Base-by-base conservation (phyloP, 2,113 vertebrate genomes). In the Dipodomys spectabilis region DNA sequence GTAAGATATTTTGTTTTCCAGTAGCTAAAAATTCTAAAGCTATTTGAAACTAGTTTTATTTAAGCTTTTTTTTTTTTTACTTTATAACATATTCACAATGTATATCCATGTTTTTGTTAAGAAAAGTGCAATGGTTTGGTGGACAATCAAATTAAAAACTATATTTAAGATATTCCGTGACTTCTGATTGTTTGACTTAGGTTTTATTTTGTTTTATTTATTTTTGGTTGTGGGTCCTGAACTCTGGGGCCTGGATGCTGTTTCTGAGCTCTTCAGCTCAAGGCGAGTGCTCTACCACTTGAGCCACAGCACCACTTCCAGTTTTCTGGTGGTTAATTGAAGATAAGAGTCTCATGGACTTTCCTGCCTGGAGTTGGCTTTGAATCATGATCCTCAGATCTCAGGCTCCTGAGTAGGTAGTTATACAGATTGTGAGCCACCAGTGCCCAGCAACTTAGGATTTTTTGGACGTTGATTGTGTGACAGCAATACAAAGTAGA, bases 31-130 rank as follows among this genome's bases (percentile, higher is more conserved):
- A 53, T 91, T 44, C 19, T 86, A 22, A 80, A 84, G 53, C 78
- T 83, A n/a, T 81, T 92, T 92, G 45, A 90, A 94, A 65, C 30
- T n/a, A n/a, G 20, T 22, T 62, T 90, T 79, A 20, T 75, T 88
- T 44, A 64, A 90, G 67, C 3, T 11, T 7, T 83, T 86, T 78
- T 92, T 82, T 32, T 78, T 92, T 82, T 32, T 62, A 19, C 49
- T 57, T 86, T 88, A 44, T 93, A 85, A 30, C 53, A 12, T 67
- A n/a, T 67, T 8, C 90, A 83, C 53, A 88, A 60, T 75, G 2
- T 90, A 60, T 67, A 69, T 90, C 28, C 44, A 79, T 84, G 30
- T 94, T 74, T 84, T 90, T 65, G 15, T 95, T 19, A 84, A 86
- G 64, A 45, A 65, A 86, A 93, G 9, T 64, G 10, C 25, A 85